Base-by-base conservation (phyloP, 2,888 invertebrate species). In the Disparrhopalites patrizii region DNA sequence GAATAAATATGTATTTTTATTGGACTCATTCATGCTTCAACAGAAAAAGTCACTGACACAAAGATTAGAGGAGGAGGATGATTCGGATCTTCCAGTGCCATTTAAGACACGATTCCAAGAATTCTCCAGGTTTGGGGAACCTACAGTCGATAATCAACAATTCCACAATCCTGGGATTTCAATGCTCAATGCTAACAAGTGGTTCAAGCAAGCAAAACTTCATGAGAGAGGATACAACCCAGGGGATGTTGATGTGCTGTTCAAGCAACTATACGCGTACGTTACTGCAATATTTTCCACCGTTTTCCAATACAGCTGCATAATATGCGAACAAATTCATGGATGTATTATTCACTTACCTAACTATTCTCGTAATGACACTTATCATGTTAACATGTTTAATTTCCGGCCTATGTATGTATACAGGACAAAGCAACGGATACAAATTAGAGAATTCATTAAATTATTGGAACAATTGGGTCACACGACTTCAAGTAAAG, bases 201-300 rank as follows among this genome's bases (percentile, higher is more conserved):
- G 58, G 58, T 40, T 43, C 30, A 18, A 25, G 30, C 58, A 58
- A 28, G 40, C 58, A 8, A 43, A 43, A 3, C 43, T 58, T 13
- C 1, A 23, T 3, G 30, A 58, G 18, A 3, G 25, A 13, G 28
- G 27, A 10, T 15, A 43, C 4, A 30, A 28, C 30, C 40, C 10
- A 2, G 58, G 43, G 8, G 58, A 58, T n/a, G 43, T 58, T 3
- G 58, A 58, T 25, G 58, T 58, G 4, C 25, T 58, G 27, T 58
- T 28, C 43, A 58, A 27, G 25, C 58, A 58, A 36, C 38, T 58
- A 23, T 58, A 10, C 43, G 43, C 58, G 58, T 58, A 58, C 27
- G 40, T 31, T 5, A 25, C n/a, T n/a, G 13, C 23, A 25, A 3
- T 1, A 51, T 8, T n/a, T 23, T 54, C 3, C n/a, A n/a, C n/a